Percentiles rank a stretch among this genome's conserved stretches.
These are phyloP conservation scores for Myiopsitta monachus DNA, from an alignment of 2,113 vertebrate genomes.

Conservation along the genomic window DNA sequence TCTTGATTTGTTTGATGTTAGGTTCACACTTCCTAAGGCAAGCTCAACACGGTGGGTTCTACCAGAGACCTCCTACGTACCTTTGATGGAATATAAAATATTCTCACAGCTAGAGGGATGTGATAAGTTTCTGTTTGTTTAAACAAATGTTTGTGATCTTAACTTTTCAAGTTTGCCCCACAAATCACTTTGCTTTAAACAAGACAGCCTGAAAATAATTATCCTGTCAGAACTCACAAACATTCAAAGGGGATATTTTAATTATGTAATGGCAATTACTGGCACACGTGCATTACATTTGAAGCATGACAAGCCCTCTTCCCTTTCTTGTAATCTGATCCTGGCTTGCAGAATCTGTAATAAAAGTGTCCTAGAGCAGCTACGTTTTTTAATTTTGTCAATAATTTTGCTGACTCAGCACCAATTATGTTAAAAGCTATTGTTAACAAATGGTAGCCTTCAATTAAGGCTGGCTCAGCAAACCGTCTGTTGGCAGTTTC, in stretches of 20 bases:
- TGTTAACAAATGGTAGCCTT: slow-evolving; percentile 6
- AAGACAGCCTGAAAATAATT: slow-evolving; percentile 54
- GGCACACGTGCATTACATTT: not conserved
- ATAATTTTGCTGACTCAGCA: slow-evolving; percentile 43
- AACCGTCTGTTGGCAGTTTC: slow-evolving; percentile 35
- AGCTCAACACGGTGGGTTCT: not conserved
- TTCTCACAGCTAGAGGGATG: not conserved
- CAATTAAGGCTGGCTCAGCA: not conserved
- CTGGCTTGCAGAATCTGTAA: not conserved
- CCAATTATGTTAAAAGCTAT: not conserved
- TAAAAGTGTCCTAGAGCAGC: not conserved
- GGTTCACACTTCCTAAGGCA: not conserved
- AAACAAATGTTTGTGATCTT: slow-evolving; percentile 54
- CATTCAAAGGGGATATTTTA: slow-evolving; percentile 27
- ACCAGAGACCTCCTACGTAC: slow-evolving; percentile 1
- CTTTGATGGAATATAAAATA: slow-evolving; percentile 24
- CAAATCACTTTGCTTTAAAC: slow-evolving; percentile 34
- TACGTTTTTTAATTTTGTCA: not conserved
- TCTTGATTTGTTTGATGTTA: slow-evolving; percentile 3
- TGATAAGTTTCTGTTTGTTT: slow-evolving; percentile 39
- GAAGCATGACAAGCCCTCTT: not conserved
- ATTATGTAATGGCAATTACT: slow-evolving; percentile 4
- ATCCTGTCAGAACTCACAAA: not conserved
- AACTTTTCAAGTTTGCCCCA: slow-evolving; percentile 27
- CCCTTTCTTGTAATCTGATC: slow-evolving; percentile 23